Percentiles rank a stretch among this genome's conserved stretches.
Conservation (phyloP, 2,888 invertebrate genomes). For the Vannuccia rotundouncinata region DNA sequence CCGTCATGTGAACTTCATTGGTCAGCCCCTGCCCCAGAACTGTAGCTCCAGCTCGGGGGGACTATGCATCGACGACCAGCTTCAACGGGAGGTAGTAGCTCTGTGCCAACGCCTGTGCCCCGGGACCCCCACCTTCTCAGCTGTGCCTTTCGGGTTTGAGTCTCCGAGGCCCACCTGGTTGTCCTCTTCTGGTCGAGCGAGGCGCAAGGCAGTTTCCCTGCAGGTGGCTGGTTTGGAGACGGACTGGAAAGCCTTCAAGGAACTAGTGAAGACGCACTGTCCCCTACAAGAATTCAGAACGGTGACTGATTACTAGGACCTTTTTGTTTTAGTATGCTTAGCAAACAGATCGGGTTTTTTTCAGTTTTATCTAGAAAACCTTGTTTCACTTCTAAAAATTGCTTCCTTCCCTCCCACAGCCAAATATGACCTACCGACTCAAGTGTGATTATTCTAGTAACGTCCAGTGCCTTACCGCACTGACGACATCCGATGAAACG, state of each 20-base stretch:
- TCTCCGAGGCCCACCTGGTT: background rate
- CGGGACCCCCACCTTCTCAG: background rate
- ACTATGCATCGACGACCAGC: background rate
- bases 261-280: background rate
- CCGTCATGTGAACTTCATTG: background rate
- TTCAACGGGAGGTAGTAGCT: background rate
- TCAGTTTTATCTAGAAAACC: no score
- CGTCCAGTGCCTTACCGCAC: background rate
- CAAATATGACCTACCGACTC: background rate
- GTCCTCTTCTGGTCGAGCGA: background rate
- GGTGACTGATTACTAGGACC: no score
- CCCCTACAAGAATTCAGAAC: background rate
- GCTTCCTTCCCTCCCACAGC: background rate
- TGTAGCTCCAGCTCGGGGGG: background rate
- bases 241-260: background rate
- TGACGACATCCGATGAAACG: background rate
- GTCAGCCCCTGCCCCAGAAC: background rate
- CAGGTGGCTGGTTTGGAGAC: conserved; percentile 1
- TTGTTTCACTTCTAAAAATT: no score
- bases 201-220: background rate
- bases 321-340: no score
- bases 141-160: background rate
- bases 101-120: background rate
- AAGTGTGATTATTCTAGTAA: background rate
- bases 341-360: no score